Evolutionary conservation across 2,113 vertebrate species (phyloP), one percentile per base, ranked within the genome.

Genomic region (Solea solea): DNA sequence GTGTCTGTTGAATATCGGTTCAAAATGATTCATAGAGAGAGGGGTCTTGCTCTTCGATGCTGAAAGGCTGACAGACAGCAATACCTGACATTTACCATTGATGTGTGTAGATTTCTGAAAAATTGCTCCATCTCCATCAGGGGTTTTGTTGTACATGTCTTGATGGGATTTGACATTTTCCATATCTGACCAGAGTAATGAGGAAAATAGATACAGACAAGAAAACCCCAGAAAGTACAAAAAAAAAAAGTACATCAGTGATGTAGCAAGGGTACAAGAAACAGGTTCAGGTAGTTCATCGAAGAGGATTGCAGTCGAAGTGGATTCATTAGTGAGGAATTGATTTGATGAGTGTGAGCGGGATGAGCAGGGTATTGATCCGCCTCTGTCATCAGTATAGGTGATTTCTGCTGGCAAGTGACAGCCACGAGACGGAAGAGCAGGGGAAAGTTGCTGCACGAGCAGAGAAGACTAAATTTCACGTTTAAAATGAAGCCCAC

Each of bases 311-410:
- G 15, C 27, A 41, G 74, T 77, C 64, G 8, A 86, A 49, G 2
- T 34, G 64, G 83, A 81, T 82, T 85, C 82, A 83, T 88, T 87
- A 83, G 83, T 53, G 85, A 76, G 57, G 74, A 86, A 89, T 84
- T 79, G 85, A 74, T 79, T 76, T 83, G 16, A 85, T 82, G 81
- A 69, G 73, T 52, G 59, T 78, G 79, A 83, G 74, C 78, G 69
- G 72, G 64, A 74, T 52, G 54, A 60, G 76, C 63, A 57, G 68
- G 69, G 45, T 86, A 90, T 81, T 71, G 62, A 88, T 90, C 78
- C 84, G 81, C 76, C 65, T 69, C 86, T 83, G 81, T 84, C 81
- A 64, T 87, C 86, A 75, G 76, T 84, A 81, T 73, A 64, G 79
- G 78, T 83, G 83, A 88, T 83, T 74, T 28, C 63, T 71, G 69